Percentiles rank a stretch among this genome's conserved stretches.
These are phyloP conservation scores for Chrysopilus asiliformis DNA, from an alignment of 2,888 invertebrate genomes.

Conservation along the genomic window DNA sequence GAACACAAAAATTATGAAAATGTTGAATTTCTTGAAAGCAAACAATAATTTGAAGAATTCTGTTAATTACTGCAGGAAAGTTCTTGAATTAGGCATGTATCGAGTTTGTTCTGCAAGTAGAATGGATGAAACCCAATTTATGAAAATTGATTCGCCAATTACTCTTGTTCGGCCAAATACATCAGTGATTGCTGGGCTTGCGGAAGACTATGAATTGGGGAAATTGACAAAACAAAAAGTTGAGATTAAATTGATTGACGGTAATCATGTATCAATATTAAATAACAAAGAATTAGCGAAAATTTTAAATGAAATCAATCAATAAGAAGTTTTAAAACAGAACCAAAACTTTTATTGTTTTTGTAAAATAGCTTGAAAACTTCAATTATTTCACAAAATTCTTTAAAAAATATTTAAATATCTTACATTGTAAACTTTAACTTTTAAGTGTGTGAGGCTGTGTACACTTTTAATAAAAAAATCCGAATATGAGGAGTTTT, in stretches of 20 bases:
- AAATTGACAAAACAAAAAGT: constrained; percentile 43
- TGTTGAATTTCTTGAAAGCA: constrained; percentile 42
- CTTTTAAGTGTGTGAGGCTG: too few species aligned
- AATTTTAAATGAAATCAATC: constrained; percentile 43
- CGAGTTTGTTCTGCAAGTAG: constrained; percentile 24
- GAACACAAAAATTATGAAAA: constrained; percentile 41
- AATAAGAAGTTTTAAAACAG: too few species aligned
- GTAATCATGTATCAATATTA: constrained; percentile 56
- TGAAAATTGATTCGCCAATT: constrained; percentile 43
- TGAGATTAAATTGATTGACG: constrained; percentile 50
- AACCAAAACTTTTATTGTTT: too few species aligned
- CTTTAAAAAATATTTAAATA: too few species aligned
- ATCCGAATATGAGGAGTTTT: too few species aligned
- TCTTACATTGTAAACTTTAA: too few species aligned
- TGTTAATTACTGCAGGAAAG: constrained; percentile 45
- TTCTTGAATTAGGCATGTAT: constrained; percentile 39
- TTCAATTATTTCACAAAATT: too few species aligned
- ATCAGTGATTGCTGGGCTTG: constrained; percentile 38
- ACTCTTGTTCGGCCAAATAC: constrained; percentile 50
- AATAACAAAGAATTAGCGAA: constrained; percentile 49
- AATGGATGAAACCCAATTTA: constrained; percentile 25
- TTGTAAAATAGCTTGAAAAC: too few species aligned
- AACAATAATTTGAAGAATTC: too few species aligned
- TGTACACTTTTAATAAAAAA: too few species aligned
- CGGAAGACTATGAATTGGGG: constrained; percentile 52